A percentile compares a stretch with the other conserved stretches of the same genome.
phyloP scores from a whole-genome alignment of 2,888 invertebrate species.

The Shargacucullia verbasci region DNA sequence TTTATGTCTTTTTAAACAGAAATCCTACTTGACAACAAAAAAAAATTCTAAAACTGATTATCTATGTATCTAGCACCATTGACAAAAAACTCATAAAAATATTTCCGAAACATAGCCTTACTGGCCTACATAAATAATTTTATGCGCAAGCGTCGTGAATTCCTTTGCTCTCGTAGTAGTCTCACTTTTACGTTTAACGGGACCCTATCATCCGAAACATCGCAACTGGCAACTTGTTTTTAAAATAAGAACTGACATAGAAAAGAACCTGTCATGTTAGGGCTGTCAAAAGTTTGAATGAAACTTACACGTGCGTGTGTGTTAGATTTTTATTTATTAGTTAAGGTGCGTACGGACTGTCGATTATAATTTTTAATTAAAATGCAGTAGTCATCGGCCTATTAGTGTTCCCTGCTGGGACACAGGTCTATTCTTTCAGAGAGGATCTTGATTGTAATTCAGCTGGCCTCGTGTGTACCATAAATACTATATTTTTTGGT shows the following conservation, averaged over 20 bases:
- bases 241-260: slow-evolving; percentile 74
- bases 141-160: slow-evolving; percentile 37
- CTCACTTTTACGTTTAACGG: slow-evolving; percentile 76
- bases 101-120: slow-evolving; percentile 57
- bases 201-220: slow-evolving; percentile 64
- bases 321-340: background rate
- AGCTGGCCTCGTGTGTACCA: too few species aligned
- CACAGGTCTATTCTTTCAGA: too few species aligned
- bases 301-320: slow-evolving; percentile 5
- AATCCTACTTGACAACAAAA: background rate
- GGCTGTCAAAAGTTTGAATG: slow-evolving; percentile 27
- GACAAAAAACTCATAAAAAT: slow-evolving; percentile 47
- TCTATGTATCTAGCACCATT: slow-evolving; percentile 44
- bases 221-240: slow-evolving; percentile 70
- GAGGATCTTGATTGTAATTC: too few species aligned
- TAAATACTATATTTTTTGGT: too few species aligned
- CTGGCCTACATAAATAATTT: slow-evolving; percentile 66
- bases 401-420: too few species aligned
- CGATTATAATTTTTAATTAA: too few species aligned
- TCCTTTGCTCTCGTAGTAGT: slow-evolving; percentile 55
- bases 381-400: too few species aligned
- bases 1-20: background rate
- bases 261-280: slow-evolving; percentile 67
- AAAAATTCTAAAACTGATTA: slow-evolving; percentile 17
- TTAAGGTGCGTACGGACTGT: too few species aligned